Percentiles rank a stretch among this genome's conserved stretches.
These are phyloP conservation scores for Thymelicus acteon DNA, from an alignment of 2,888 invertebrate species.

Conservation along the genomic window DNA sequence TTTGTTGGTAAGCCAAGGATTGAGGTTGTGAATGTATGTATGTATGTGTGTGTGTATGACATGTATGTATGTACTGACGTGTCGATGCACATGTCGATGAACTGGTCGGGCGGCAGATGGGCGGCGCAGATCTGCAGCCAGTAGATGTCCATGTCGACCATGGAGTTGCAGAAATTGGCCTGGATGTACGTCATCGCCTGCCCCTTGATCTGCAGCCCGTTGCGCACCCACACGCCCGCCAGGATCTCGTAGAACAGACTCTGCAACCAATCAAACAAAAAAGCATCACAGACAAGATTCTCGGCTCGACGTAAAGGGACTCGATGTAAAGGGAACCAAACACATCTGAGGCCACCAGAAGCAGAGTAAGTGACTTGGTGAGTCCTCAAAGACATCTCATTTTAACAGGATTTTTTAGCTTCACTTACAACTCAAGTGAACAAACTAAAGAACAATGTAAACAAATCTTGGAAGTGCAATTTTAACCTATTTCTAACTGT, in stretches of 20 bases:
- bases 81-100: conserved; percentile 94
- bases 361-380: no score
- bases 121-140: conserved; percentile 97
- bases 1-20: no score
- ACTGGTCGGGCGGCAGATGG: conserved; percentile 93
- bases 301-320: no score
- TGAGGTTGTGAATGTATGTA: no score
- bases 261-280: conserved; percentile 76
- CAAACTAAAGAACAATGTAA: no score
- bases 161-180: conserved; percentile 99
- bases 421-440: not conserved
- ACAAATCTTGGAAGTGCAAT: no score
- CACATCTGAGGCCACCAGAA: no score
- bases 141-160: conserved; percentile 98
- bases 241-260: conserved; percentile 98
- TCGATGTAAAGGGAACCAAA: no score
- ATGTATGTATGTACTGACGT: conserved; percentile 85
- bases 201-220: conserved; percentile 98
- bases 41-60: not conserved
- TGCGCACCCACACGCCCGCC: conserved; percentile 97
- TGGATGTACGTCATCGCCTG: conserved; percentile 99
- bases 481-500: no score
- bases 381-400: no score
- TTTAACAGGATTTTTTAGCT: no score
- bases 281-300: no score